A percentile compares a stretch with the other conserved stretches of the same genome.
Conservation (phyloP, 1,140 invertebrate genomes). For the Agraylea sexmaculata region DNA sequence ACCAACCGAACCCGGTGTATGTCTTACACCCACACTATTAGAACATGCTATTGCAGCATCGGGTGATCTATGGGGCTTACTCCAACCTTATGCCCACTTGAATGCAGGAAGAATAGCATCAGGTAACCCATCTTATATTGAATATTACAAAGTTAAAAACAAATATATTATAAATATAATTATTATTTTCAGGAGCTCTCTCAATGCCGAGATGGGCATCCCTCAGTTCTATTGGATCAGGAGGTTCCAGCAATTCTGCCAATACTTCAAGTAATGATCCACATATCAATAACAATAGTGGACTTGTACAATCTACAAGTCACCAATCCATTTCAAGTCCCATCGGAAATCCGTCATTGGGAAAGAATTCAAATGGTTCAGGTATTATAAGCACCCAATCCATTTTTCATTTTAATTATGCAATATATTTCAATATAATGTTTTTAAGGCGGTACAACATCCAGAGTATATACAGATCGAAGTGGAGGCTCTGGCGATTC, state of each 20-base stretch:
- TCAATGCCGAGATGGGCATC: conserved; percentile 79
- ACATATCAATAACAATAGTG: conserved; percentile 21
- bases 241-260: conserved; percentile 33
- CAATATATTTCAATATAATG: conserved; percentile 1
- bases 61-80: conserved; percentile 75
- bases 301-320: conserved; percentile 17
- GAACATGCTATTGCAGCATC: conserved; percentile 78
- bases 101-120: conserved; percentile 78
- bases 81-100: conserved; percentile 81
- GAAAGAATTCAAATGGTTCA: conserved; percentile 39
- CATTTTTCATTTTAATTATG: too few relatives aligned
- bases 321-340: conserved; percentile 20
- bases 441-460: conserved; percentile 5
- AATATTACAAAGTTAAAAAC: conserved; percentile 1
- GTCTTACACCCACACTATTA: conserved; percentile 61
- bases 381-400: too few relatives aligned
- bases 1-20: conserved; percentile 49
- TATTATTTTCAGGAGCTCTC: conserved; percentile 52
- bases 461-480: conserved; percentile 13
- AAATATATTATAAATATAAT: conserved; percentile 1
- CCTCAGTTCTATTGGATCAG: conserved; percentile 57
- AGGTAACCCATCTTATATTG: conserved; percentile 37
- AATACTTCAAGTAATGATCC: conserved; percentile 30
- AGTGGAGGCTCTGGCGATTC: conserved; percentile 44
- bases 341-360: conserved; percentile 21